A percentile compares a stretch with the other conserved stretches of the same genome.
Evolutionary conservation across 2,888 invertebrate species (phyloP).

Genomic region (Ferrisia virgata): DNA sequence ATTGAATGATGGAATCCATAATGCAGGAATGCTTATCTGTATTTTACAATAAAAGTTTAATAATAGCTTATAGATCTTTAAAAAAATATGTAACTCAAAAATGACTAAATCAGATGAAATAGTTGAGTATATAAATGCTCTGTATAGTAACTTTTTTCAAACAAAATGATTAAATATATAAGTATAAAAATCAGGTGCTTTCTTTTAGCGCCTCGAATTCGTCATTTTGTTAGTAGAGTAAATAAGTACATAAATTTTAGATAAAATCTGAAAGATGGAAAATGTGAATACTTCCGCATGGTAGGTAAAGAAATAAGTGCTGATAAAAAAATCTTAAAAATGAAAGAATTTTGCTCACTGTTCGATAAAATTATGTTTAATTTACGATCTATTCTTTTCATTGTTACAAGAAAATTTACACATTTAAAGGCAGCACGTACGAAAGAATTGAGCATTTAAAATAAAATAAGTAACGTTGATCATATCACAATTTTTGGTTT

Average conservation of each 20-base stretch:
- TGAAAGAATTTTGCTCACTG: background rate
- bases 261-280: background rate
- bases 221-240: background rate
- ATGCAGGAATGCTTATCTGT: background rate
- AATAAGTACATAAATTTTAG: background rate
- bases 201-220: background rate
- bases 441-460: background rate
- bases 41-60: background rate
- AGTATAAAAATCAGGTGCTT: background rate
- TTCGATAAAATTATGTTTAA: background rate
- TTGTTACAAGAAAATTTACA: background rate
- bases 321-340: background rate
- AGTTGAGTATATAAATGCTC: too few species aligned
- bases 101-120: background rate
- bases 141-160: background rate
- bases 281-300: background rate
- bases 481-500: background rate
- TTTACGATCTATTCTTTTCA: background rate
- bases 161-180: background rate
- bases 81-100: background rate
- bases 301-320: background rate
- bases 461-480: background rate
- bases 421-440: background rate
- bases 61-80: background rate
- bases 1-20: background rate